Percentiles rank a stretch among this genome's conserved stretches.
Conservation (phyloP, 1,140 invertebrate species). For the Panulirus ornatus region DNA sequence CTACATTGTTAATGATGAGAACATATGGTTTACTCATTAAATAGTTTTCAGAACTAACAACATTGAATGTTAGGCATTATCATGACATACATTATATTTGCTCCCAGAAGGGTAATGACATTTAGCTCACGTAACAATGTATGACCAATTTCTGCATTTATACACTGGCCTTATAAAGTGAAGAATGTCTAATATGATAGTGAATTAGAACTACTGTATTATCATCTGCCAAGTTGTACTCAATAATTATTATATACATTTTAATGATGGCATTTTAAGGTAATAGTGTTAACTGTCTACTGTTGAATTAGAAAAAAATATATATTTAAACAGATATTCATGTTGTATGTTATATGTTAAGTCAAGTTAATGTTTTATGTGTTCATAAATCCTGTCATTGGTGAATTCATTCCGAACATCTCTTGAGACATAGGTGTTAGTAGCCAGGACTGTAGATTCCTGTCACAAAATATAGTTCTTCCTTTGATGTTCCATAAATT, state of each 20-base stretch:
- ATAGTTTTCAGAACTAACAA: background rate
- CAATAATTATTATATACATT: constrained; percentile 20
- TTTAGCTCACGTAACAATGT: constrained; percentile 8
- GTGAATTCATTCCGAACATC: background rate
- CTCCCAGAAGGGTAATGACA: background rate
- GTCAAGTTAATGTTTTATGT: constrained; percentile 27
- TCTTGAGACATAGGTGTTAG: background rate
- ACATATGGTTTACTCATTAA: background rate
- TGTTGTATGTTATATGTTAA: constrained; percentile 35
- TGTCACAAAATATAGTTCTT: background rate
- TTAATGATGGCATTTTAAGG: constrained; percentile 19
- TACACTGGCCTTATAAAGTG: constrained; percentile 9
- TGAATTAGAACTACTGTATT: constrained; percentile 5
- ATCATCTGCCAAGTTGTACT: constrained; percentile 29
- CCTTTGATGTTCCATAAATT: too few species aligned
- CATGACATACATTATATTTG: constrained; percentile 23
- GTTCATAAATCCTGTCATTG: background rate
- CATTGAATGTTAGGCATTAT: background rate
- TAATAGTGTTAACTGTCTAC: constrained; percentile 7
- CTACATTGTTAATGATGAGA: background rate
- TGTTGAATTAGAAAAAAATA: constrained; percentile 39
- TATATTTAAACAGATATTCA: constrained; percentile 25
- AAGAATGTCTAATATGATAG: constrained; percentile 16
- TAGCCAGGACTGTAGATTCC: background rate
- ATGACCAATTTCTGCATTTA: constrained; percentile 4